Evolutionary conservation across 2,113 vertebrate species (phyloP).

Genomic region (Colossoma macropomum): DNA sequence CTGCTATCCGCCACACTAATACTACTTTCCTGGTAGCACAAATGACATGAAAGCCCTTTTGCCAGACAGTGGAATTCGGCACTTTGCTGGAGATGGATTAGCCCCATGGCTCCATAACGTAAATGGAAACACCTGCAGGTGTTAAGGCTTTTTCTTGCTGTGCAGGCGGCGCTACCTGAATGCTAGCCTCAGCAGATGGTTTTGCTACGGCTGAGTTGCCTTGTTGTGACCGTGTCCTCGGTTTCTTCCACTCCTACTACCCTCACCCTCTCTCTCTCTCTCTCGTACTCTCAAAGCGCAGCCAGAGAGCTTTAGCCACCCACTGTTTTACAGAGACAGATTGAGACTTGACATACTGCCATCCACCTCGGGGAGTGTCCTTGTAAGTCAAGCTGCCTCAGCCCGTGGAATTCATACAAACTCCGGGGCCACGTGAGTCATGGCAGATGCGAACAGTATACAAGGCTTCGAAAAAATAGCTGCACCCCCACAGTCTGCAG

Average conservation of each 20-base stretch:
- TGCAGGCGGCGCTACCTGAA: not conserved
- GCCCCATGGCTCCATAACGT: not conserved
- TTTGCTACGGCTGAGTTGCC: constrained; percentile 63
- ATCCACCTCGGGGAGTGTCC: constrained; percentile 47
- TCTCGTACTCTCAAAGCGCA: constrained; percentile 48
- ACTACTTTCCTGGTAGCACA: not conserved
- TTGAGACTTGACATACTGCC: constrained; percentile 64
- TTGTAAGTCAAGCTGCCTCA: constrained; percentile 42
- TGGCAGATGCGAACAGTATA: not conserved
- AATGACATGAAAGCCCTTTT: not conserved
- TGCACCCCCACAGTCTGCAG: not conserved
- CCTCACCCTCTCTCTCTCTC: constrained; percentile 14
- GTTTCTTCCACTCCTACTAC: not conserved
- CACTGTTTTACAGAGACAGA: constrained; percentile 65
- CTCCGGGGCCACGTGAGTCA: constrained; percentile 18
- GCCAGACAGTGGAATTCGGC: not conserved
- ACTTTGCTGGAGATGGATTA: constrained; percentile 19
- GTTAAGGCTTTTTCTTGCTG: constrained; percentile 6
- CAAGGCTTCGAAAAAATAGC: not conserved
- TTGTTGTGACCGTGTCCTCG: constrained; percentile 58
- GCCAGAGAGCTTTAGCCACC: constrained; percentile 50
- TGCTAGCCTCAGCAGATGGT: constrained; percentile 58
- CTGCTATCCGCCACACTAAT: not conserved
- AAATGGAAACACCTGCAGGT: constrained; percentile 24
- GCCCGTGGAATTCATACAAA: not conserved